Conservation (phyloP, 2,888 invertebrate genomes). For the Lochmaea crataegi region DNA sequence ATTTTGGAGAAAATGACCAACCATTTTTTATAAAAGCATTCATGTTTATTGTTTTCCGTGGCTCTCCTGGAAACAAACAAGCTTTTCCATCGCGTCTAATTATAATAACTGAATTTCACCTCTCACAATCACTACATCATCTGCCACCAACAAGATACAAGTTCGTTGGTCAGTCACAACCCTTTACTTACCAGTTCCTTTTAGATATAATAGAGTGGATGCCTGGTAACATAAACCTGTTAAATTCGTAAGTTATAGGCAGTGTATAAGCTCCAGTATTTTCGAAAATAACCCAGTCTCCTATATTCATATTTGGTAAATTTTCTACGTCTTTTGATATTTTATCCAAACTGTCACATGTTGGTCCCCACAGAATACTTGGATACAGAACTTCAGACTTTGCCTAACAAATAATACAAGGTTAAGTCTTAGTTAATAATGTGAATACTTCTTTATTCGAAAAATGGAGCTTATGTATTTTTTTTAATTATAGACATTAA, state of each 20-base stretch:
- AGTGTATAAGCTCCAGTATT: conserved; percentile 98
- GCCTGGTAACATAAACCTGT: conserved; percentile 87
- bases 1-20: no score
- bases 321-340: conserved; percentile 65
- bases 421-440: neutral
- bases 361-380: conserved; percentile 92
- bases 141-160: no score
- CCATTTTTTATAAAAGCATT: no score
- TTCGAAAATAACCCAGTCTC: conserved; percentile 88
- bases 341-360: conserved; percentile 93
- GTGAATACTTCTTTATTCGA: neutral
- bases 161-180: no score
- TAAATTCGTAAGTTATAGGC: conserved; percentile 90
- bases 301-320: conserved; percentile 79
- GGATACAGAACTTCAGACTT: conserved; percentile 52
- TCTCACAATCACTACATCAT: no score
- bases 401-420: neutral
- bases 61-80: no score
- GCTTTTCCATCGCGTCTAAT: no score
- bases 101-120: no score
- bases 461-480: neutral
- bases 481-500: no score
- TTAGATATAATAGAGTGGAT: conserved; percentile 74
- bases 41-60: no score
- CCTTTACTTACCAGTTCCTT: conserved; percentile 67